Evolutionary conservation across 2,797 vertebrate genomes (phyloP).

Genomic region (Chrysocyon brachyurus): DNA sequence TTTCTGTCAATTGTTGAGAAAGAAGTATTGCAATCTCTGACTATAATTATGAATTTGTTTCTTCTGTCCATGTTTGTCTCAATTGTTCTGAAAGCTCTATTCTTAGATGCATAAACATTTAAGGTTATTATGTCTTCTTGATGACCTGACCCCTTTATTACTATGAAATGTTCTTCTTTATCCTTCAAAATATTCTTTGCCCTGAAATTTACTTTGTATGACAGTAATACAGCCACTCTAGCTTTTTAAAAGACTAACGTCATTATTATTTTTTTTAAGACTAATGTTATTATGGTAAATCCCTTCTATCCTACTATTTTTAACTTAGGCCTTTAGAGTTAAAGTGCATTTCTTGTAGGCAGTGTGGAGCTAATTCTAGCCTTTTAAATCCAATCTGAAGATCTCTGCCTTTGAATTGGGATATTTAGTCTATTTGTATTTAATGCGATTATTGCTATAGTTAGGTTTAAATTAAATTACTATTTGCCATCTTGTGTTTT

Average conservation of each 20-base stretch:
- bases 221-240: background rate
- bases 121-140: background rate
- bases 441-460: background rate
- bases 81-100: background rate
- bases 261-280: background rate
- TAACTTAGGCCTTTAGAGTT: background rate
- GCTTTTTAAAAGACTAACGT: background rate
- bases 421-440: background rate
- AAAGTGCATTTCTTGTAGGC: background rate
- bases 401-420: background rate
- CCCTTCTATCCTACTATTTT: constrained; percentile 25
- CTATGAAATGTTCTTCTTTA: background rate
- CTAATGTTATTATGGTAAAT: background rate
- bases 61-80: background rate
- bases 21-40: background rate
- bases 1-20: background rate
- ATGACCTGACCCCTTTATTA: background rate
- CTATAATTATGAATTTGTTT: background rate
- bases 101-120: background rate
- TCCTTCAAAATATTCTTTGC: background rate
- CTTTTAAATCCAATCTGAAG: constrained; percentile 11
- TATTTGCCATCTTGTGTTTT: background rate
- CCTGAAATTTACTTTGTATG: constrained; percentile 25
- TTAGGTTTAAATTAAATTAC: constrained; percentile 19
- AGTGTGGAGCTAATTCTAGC: background rate